phyloP scores from a whole-genome alignment of 1,140 invertebrate species.

The Tachypleus tridentatus region DNA sequence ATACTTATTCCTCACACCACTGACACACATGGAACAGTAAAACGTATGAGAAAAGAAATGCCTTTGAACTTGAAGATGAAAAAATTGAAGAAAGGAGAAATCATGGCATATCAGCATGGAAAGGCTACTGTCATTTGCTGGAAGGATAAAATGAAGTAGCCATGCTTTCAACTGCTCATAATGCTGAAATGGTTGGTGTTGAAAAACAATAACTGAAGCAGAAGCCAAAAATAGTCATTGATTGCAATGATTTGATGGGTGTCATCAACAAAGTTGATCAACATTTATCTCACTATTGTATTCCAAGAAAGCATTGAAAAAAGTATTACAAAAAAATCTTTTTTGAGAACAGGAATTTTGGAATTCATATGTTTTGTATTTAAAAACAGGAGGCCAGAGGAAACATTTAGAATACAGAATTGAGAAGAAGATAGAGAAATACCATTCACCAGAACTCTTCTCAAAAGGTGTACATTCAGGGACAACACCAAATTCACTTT shows the following conservation, averaged over 20 bases:
- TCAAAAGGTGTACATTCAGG: constrained; percentile 3
- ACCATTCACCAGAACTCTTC: constrained; percentile 3
- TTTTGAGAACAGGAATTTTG: constrained; percentile 5
- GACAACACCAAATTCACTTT: constrained; percentile 2
- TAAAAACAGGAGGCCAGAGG: constrained; percentile 2
- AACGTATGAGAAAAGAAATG: constrained; percentile 9
- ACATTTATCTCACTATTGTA: constrained; percentile 6
- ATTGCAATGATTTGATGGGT: constrained; percentile 11
- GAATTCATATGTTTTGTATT: constrained; percentile 8
- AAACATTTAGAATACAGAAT: constrained; percentile 6
- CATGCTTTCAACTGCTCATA: constrained; percentile 11
- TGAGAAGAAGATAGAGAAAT: constrained; percentile 9
- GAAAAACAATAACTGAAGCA: constrained; percentile 5
- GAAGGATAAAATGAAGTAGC: constrained; percentile 12
- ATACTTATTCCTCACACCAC: constrained; percentile 7
- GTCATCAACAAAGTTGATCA: constrained; percentile 6
- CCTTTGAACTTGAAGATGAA: constrained; percentile 20
- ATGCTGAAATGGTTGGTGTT: constrained; percentile 2
- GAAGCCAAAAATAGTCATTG: constrained; percentile 9
- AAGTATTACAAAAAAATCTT: constrained; percentile 11
- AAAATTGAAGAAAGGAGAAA: constrained; percentile 11
- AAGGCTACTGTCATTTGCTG: constrained; percentile 10
- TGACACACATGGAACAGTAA: constrained; percentile 4
- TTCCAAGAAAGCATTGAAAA: constrained; percentile 8
- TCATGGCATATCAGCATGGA: constrained; percentile 4